phyloP scores from a whole-genome alignment of 2,888 invertebrate species.

The Melipona bicolor region DNA sequence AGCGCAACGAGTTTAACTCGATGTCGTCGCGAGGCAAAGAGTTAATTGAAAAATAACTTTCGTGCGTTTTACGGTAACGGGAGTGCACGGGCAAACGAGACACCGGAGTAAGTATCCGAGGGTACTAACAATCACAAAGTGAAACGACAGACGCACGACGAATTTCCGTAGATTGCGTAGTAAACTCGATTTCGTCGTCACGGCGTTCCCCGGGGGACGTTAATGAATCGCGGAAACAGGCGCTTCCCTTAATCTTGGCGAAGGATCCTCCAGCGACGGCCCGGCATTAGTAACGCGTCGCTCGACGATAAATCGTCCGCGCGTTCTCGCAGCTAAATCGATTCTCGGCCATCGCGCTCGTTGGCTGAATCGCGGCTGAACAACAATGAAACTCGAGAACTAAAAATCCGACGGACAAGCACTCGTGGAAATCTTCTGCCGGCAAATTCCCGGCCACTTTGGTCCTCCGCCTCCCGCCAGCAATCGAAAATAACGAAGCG shows the following conservation, averaged over 20 bases:
- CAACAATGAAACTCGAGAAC: background rate
- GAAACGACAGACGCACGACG: background rate
- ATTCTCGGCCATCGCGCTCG: background rate
- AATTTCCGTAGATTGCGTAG: conserved; percentile 31
- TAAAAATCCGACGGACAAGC: background rate
- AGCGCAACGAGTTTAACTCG: background rate
- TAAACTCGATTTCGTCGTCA: conserved; percentile 36
- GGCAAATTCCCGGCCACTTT: background rate
- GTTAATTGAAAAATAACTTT: background rate
- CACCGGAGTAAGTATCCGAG: background rate
- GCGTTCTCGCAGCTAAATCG: background rate
- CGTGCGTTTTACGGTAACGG: too few relatives aligned
- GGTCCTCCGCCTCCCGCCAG: background rate
- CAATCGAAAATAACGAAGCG: conserved; percentile 8
- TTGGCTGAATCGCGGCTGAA: background rate
- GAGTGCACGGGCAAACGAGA: background rate
- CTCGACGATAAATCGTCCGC: background rate
- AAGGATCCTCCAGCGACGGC: conserved; percentile 8
- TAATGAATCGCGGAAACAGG: conserved; percentile 35
- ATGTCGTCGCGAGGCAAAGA: background rate
- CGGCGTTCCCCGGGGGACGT: background rate
- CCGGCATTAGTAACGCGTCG: conserved; percentile 5
- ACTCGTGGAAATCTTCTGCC: background rate
- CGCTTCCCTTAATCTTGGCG: conserved; percentile 18
- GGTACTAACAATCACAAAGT: background rate